Percentiles rank a stretch among this genome's conserved stretches.
These are phyloP conservation scores for Pollimyrus isidori DNA, from an alignment of 2,113 vertebrate genomes.

Conservation along the genomic window DNA sequence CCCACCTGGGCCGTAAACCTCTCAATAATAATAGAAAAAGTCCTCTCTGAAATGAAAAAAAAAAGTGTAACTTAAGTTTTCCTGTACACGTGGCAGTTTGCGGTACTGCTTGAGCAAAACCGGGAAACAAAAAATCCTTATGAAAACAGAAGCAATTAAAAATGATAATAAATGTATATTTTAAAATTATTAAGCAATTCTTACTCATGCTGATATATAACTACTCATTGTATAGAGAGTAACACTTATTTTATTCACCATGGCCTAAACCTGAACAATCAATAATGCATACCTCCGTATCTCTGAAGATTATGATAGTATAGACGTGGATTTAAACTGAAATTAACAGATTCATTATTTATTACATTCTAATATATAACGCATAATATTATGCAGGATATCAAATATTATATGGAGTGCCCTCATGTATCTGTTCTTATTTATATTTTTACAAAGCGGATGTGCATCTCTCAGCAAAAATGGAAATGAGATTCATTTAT, in stretches of 20 bases:
- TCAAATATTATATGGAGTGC: slow-evolving; percentile 12
- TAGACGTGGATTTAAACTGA: slow-evolving; percentile 11
- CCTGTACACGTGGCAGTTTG: neutral
- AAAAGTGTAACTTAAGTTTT: neutral
- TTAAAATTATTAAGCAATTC: neutral
- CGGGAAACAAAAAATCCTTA: neutral
- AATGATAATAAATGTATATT: neutral
- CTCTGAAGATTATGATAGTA: slow-evolving; percentile 13
- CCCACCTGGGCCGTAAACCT: neutral
- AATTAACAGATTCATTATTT: slow-evolving; percentile 16
- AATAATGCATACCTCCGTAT: slow-evolving; percentile 9
- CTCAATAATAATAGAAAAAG: neutral
- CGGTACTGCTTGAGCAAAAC: neutral
- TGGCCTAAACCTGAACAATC: neutral
- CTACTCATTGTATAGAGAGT: neutral
- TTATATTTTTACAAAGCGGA: slow-evolving; percentile 4
- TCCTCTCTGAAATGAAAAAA: neutral
- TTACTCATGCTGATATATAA: neutral
- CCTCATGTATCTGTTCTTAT: neutral
- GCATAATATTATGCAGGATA: slow-evolving; percentile 2
- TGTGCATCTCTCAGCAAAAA: slow-evolving; percentile 1
- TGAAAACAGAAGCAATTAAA: neutral
- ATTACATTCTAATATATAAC: neutral
- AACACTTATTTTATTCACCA: neutral
- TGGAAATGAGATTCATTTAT: slow-evolving; percentile 8